Evolutionary conservation across 2,888 invertebrate genomes (phyloP), one percentile per base, ranked within the genome.

Genomic region (Abrostola triplasia): DNA sequence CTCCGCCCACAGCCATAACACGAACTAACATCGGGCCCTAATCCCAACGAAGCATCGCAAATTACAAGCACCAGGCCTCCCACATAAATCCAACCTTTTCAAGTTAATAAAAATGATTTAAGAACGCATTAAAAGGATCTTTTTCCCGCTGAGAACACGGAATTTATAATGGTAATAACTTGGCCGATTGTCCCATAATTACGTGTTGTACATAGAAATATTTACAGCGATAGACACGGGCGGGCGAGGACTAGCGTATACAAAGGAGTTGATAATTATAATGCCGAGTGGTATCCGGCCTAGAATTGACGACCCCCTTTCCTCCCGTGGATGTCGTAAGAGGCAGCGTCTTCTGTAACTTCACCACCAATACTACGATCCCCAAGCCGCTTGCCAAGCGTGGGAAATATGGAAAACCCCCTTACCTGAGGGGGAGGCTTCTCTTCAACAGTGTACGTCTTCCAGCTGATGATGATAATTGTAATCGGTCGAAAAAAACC

Each of bases 21-120:
- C 64, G 69, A 79, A 75, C 80, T 79, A 70, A 74, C 59, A 77
- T 66, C 70, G 73, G 65, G 77, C 60, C 70, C 84, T 88, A 88
- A 89, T 89, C 86, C 81, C 76, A 78, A 74, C 80, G 80, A 82
- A 81, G 80, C 75, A 80, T 83, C 85, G 81, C 87, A 90, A 90
- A 90, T 89, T 89, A 87, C 88, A 86, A 82, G 82, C 87, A 82
- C 80, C 88, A 86, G 87, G 84, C 84, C 84, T 83, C 80, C 79
- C 84, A 83, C 87, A 91, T 91, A 92, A 92, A 91, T 91, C 85
- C 88, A 88, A 92, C 92, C 91, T 92, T 92, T 93, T 89, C 89
- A 89, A 91, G 89, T 92, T 92, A 90, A 92, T 93, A 93, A 93
- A 93, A 92, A 93, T 93, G 92, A 93, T 93, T 92, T 92, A 93